Percentiles rank a stretch among this genome's conserved stretches.
These are phyloP conservation scores for Nyctibius grandis DNA, from an alignment of 2,797 vertebrate species.

Conservation along the genomic window DNA sequence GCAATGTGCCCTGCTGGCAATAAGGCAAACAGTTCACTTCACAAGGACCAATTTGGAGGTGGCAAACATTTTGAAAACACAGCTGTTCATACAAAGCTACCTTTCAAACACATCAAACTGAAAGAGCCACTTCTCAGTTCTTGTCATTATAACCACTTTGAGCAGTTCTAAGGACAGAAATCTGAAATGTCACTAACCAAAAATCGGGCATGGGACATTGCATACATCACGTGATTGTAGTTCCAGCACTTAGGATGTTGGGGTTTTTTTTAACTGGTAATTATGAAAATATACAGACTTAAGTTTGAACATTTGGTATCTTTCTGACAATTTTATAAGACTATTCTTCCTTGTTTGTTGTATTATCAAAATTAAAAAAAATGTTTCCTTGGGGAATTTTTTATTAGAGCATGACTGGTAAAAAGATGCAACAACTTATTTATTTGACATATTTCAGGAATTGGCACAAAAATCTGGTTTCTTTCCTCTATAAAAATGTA, in stretches of 20 bases:
- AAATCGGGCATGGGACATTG: neutral
- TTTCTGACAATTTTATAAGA: neutral
- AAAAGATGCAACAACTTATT: neutral
- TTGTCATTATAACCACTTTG: conserved; percentile 23
- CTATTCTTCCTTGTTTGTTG: neutral
- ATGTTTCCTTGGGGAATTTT: neutral
- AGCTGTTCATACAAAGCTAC: conserved; percentile 72
- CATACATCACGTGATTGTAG: neutral
- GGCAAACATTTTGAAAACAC: conserved; percentile 68
- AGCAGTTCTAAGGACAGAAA: neutral
- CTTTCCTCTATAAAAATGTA: neutral
- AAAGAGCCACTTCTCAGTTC: conserved; percentile 38
- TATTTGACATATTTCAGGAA: neutral
- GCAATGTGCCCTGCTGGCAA: conserved; percentile 56
- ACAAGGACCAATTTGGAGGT: conserved; percentile 63
- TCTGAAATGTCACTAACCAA: neutral
- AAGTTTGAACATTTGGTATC: neutral
- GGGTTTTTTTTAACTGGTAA: neutral
- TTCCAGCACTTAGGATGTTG: neutral
- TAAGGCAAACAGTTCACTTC: conserved; percentile 61
- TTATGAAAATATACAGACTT: neutral
- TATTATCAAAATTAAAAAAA: neutral
- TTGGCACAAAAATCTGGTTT: neutral
- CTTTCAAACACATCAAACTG: conserved; percentile 59
- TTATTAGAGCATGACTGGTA: neutral